phyloP scores from a whole-genome alignment of 2,113 vertebrate genomes.

The Lycocorax pyrrhopterus region DNA sequence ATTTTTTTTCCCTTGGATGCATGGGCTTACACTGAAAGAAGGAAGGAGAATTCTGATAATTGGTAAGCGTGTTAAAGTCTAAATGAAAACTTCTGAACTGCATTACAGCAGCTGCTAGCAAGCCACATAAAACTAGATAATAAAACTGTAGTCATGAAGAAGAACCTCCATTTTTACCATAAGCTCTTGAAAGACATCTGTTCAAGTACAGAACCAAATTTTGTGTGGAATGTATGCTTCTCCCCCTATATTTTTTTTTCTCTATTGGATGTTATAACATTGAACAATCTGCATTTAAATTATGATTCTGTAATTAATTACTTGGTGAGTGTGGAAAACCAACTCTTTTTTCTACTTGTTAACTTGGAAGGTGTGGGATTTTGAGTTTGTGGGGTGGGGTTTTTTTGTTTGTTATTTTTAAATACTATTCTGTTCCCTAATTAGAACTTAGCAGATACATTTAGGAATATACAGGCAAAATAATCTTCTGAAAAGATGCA shows the following conservation, averaged over 20 bases:
- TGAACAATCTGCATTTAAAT: not conserved
- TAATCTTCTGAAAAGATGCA: not conserved
- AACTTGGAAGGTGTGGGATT: not conserved
- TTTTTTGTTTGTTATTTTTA: not conserved
- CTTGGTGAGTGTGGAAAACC: not conserved
- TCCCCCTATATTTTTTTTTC: not conserved
- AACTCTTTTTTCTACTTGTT: not conserved
- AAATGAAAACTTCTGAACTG: not conserved
- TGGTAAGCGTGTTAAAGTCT: not conserved
- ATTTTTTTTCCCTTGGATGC: not conserved
- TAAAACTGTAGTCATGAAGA: not conserved
- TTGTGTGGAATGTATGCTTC: not conserved
- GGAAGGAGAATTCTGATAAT: not conserved
- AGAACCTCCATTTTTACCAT: not conserved
- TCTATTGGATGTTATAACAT: not conserved
- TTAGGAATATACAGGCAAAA: not conserved
- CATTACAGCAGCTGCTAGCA: not conserved
- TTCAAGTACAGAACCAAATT: not conserved
- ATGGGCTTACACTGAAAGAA: not conserved
- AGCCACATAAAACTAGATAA: not conserved
- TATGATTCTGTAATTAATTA: not conserved
- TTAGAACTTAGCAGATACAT: not conserved
- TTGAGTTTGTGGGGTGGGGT: accelerated
- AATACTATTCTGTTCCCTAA: not conserved
- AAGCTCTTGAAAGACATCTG: not conserved